Conservation (phyloP, 2,797 vertebrate species). For the Danio tinwini region DNA sequence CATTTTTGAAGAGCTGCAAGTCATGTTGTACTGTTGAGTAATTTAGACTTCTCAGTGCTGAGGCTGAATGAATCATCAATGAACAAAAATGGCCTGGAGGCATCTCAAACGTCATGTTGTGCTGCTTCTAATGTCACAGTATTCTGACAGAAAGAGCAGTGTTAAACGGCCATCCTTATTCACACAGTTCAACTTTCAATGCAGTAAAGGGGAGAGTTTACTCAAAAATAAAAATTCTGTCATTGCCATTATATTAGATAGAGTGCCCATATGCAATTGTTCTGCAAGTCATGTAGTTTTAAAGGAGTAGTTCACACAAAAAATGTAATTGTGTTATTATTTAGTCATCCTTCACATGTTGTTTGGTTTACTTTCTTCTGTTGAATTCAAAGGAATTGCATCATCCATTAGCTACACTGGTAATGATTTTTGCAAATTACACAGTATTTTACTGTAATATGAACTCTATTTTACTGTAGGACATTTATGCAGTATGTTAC, state of each 20-base stretch:
- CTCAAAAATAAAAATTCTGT: background rate
- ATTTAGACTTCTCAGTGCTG: background rate
- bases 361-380: no score
- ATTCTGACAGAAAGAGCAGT: background rate
- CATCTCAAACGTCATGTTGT: background rate
- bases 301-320: no score
- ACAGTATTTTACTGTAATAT: no score
- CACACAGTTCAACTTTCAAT: background rate
- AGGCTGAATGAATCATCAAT: background rate
- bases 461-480: no score
- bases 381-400: no score
- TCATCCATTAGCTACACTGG: no score
- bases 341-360: no score
- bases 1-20: background rate
- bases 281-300: no score
- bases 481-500: no score
- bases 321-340: no score
- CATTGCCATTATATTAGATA: background rate
- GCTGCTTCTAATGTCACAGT: background rate
- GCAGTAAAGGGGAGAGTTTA: background rate
- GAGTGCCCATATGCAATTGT: background rate
- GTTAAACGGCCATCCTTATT: slow-evolving; percentile 3
- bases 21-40: background rate
- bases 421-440: no score
- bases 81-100: background rate